Evolutionary conservation across 2,797 vertebrate genomes (phyloP).

Genomic region (Urophycis tenuis): DNA sequence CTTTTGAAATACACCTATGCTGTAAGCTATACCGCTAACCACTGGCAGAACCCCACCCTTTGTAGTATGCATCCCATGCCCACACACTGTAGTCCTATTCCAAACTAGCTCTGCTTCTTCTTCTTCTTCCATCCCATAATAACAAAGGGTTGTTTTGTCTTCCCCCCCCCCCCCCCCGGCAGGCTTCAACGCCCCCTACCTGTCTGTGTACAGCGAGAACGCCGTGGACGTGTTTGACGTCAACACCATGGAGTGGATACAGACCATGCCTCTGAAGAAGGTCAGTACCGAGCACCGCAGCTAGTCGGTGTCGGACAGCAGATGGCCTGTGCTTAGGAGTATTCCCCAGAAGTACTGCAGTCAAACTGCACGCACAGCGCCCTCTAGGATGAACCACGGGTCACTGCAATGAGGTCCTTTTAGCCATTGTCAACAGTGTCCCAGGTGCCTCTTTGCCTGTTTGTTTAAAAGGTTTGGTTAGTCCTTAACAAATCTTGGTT

Average conservation of each 20-base stretch:
- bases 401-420: not conserved
- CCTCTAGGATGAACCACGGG: not conserved
- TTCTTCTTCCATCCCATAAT: not conserved
- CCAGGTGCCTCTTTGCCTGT: not conserved
- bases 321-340: not conserved
- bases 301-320: not conserved
- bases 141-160: not conserved
- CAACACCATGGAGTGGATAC: conserved; percentile 99
- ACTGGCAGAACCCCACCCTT: no score
- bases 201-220: conserved; percentile 97
- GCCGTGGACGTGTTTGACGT: conserved; percentile 94
- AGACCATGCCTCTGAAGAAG: conserved; percentile 96
- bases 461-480: no score
- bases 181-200: conserved; percentile 98
- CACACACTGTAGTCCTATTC: no score
- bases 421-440: not conserved
- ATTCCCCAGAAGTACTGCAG: not conserved
- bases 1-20: no score
- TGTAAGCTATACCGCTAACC: no score
- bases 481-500: no score
- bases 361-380: not conserved
- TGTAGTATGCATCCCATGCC: no score
- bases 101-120: not conserved
- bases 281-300: conserved; percentile 53
- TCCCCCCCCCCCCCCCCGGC: conserved; percentile 6